A percentile compares a stretch with the other conserved stretches of the same genome.
These are phyloP conservation scores for Cyclura pinguis DNA, from an alignment of 2,797 vertebrate species.

Conservation along the genomic window DNA sequence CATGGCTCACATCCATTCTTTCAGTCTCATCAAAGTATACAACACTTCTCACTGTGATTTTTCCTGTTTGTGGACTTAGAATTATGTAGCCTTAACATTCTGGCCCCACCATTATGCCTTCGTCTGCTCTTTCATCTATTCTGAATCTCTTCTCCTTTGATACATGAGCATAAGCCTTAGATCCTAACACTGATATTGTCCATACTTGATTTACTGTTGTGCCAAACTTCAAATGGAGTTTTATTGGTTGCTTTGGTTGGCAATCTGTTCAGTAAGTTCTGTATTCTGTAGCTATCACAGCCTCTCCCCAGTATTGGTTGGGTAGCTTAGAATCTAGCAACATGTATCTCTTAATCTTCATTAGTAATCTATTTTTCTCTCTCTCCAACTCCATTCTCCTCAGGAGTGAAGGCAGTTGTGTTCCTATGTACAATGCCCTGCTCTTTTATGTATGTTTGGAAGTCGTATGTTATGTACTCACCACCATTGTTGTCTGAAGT, in stretches of 20 bases:
- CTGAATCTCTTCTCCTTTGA: neutral
- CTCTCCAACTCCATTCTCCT: neutral
- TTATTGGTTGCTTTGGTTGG: neutral
- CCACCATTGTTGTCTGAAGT: no score
- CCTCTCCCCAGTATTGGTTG: neutral
- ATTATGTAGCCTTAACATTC: neutral
- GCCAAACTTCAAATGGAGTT: neutral
- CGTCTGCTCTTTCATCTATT: neutral
- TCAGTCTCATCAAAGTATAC: neutral
- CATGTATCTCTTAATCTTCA: neutral
- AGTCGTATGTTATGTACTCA: neutral
- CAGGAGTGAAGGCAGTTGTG: neutral
- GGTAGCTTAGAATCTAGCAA: neutral
- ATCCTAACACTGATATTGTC: neutral
- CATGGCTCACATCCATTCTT: neutral
- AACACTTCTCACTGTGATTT: neutral
- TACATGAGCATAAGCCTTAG: neutral
- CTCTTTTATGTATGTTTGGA: no score
- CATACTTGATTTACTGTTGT: neutral
- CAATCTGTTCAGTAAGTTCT: neutral
- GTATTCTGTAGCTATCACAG: neutral
- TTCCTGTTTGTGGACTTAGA: neutral
- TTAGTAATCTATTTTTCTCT: neutral
- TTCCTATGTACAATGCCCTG: neutral
- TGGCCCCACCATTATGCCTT: neutral